These are phyloP conservation scores for Penelope pileata DNA, from an alignment of 2,113 vertebrate genomes.

Conservation along the genomic window DNA sequence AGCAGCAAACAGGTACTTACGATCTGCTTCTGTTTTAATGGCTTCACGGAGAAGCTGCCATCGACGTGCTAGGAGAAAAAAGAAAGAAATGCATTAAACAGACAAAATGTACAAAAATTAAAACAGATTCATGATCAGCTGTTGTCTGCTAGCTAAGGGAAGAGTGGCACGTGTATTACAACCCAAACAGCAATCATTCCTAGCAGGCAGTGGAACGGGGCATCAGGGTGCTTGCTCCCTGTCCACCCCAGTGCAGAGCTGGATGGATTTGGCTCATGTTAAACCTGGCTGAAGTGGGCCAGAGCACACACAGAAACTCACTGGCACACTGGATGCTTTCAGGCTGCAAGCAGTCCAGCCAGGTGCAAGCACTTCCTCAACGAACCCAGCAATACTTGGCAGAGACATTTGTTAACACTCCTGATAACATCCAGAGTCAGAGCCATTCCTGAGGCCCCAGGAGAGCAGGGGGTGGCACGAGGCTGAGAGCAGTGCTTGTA, in stretches of 20 bases:
- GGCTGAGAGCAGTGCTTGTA: neutral
- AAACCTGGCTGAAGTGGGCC: neutral
- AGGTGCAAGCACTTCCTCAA: neutral
- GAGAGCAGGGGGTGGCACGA: neutral
- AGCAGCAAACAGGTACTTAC: slow-evolving; percentile 80
- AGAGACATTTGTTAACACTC: neutral
- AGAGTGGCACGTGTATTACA: neutral
- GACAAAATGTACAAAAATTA: neutral
- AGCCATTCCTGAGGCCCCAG: neutral
- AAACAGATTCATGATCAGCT: neutral
- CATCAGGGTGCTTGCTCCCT: rapidly evolving
- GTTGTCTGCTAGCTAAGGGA: neutral
- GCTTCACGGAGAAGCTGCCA: slow-evolving; percentile 97
- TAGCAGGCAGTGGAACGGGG: neutral
- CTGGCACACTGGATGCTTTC: neutral
- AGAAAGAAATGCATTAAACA: neutral
- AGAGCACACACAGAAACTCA: neutral
- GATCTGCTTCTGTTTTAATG: slow-evolving; percentile 97
- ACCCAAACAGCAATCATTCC: neutral
- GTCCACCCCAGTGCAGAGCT: neutral
- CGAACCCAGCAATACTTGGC: neutral
- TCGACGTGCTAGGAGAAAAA: slow-evolving; percentile 87
- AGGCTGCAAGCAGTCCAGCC: neutral
- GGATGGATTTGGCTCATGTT: neutral
- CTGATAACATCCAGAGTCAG: neutral